Base-by-base conservation (phyloP, 2,113 vertebrate genomes). In the Poeciliopsis retropinna region DNA sequence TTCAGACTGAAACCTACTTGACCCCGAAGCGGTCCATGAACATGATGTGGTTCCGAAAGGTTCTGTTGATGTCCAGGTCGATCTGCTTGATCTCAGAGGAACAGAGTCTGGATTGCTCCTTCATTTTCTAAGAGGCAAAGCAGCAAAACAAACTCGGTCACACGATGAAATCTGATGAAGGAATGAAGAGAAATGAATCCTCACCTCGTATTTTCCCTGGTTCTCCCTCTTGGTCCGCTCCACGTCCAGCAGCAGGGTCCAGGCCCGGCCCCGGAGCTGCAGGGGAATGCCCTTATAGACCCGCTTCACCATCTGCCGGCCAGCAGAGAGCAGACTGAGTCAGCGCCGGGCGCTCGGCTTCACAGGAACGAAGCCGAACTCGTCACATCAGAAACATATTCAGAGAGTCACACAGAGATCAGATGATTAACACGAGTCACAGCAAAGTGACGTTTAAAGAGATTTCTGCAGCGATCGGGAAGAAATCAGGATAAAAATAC, bases 21-120 rank as follows among this genome's bases (percentile, higher is more conserved):
- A 97, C 94, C 77, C 96, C 96, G 0, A 96, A 97, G 67, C 97
- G 95, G 70, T 97, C 96, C 90, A 95, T 95, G 76, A 98, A 98
- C 97, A 98, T 98, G 89, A 98, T 95, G 69, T 98, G 96, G 90
- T 98, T 96, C 19, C 96, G 86, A 67, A 98, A 98, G 30, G 97
- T 98, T 64, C 97, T 91, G 93, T 97, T 97, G 73, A 97, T 95
- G 19, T 97, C 97, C 83, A 97, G 87, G 82, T 98, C 97, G 3
- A 98, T 98, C 93, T 97, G 96, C 74, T 96, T 97, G 87, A 98
- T 96, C 89, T 98, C 97, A 0, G 95, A 78, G 0, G 97, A 98
- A 87, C 92, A 94, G 4, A 89, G 89, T 75, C 89, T 91, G 0
- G 96, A 96, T 91, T 96, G 96, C 10, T 95, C 93, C 88, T 96